A percentile compares a stretch with the other conserved stretches of the same genome.
Conservation (phyloP, 1,140 invertebrate species). For the Apis cerana region DNA sequence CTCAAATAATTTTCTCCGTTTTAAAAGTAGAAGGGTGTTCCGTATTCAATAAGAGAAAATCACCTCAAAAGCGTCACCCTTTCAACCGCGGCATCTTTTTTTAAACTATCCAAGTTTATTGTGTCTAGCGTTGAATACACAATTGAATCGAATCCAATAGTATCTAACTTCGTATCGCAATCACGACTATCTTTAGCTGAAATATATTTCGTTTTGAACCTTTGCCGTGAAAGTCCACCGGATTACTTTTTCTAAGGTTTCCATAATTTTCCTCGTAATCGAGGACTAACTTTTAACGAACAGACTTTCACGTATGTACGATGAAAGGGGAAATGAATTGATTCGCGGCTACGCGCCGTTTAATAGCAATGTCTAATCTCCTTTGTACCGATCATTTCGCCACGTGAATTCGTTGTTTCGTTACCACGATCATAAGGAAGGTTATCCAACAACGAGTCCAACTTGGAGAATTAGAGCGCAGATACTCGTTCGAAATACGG, state of each 20-base stretch:
- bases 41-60: too few species aligned
- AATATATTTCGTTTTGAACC: constrained; percentile 11
- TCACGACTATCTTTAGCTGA: constrained; percentile 6
- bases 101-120: neutral
- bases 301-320: constrained; percentile 2
- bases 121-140: neutral
- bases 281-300: neutral
- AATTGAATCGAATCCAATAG: constrained; percentile 22
- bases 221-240: constrained; percentile 15
- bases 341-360: neutral
- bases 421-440: too few species aligned
- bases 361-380: neutral
- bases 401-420: too few species aligned
- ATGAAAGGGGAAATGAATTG: constrained; percentile 2
- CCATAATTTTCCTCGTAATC: constrained; percentile 12
- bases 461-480: neutral
- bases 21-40: too few species aligned
- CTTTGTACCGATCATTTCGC: too few species aligned
- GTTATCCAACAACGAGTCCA: neutral
- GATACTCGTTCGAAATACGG: too few species aligned
- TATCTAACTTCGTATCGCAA: neutral
- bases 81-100: neutral
- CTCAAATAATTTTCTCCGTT: too few species aligned
- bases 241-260: constrained; percentile 17
- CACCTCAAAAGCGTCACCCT: neutral